phyloP scores from a whole-genome alignment of 2,888 invertebrate genomes.

The Notocelia uddmanniana region DNA sequence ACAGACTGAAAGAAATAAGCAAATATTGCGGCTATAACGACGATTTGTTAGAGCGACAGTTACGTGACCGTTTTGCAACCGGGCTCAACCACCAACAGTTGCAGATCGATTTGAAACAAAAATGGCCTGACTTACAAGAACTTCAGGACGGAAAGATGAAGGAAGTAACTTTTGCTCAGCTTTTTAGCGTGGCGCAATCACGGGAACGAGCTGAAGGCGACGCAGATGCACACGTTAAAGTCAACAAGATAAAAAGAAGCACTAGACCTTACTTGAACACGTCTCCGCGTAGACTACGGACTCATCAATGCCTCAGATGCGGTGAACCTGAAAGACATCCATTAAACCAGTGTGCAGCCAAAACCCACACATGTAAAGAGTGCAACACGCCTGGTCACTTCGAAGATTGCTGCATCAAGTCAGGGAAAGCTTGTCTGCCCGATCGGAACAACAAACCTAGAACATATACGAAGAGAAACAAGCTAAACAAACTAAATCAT shows the following conservation, averaged over 20 bases:
- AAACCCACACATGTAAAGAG: slow-evolving; percentile 6
- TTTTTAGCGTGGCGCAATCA: not conserved
- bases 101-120: too few relatives aligned
- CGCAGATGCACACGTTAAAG: not conserved
- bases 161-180: not conserved
- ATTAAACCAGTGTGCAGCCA: not conserved
- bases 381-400: slow-evolving; percentile 10
- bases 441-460: not conserved
- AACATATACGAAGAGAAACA: not conserved
- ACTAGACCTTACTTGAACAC: not conserved
- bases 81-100: too few relatives aligned
- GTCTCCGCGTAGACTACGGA: not conserved
- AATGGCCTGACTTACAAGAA: too few relatives aligned
- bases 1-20: too few relatives aligned
- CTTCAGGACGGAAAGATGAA: not conserved
- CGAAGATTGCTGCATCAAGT: slow-evolving; percentile 5
- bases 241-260: not conserved
- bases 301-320: not conserved
- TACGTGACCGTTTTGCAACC: too few relatives aligned
- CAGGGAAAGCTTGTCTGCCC: slow-evolving; percentile 11
- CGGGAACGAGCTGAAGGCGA: not conserved
- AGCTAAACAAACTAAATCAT: not conserved
- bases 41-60: too few relatives aligned
- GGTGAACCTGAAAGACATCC: not conserved
- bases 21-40: too few relatives aligned